phyloP scores from a whole-genome alignment of 2,888 invertebrate genomes.

The Lobophora halterata region DNA sequence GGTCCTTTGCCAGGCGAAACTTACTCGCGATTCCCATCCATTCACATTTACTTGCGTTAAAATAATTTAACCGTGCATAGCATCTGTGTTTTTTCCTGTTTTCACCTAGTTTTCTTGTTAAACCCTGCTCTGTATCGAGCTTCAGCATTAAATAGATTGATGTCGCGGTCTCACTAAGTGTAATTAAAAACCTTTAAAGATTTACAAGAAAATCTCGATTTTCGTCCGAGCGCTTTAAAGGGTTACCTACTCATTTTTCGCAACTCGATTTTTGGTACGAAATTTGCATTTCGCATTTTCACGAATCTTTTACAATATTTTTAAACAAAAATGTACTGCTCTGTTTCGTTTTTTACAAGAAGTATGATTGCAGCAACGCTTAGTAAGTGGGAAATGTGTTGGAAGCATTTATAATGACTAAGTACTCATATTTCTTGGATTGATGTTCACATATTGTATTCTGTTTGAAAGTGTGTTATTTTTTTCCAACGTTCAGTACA shows the following conservation, averaged over 20 bases:
- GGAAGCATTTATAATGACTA: no score
- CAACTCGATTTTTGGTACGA: slow-evolving; percentile 21
- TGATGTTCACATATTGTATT: not conserved
- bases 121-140: slow-evolving; percentile 28
- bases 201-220: slow-evolving; percentile 51
- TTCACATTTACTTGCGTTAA: no score
- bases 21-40: no score
- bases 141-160: slow-evolving; percentile 69
- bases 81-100: no score
- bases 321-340: no score
- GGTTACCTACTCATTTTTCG: slow-evolving; percentile 36
- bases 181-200: slow-evolving; percentile 75
- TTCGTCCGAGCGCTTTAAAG: slow-evolving; percentile 44
- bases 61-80: no score
- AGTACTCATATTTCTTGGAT: slow-evolving; percentile 2
- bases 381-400: no score
- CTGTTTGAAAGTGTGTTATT: slow-evolving; percentile 3
- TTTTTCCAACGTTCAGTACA: not conserved
- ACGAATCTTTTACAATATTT: no score
- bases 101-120: no score
- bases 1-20: no score
- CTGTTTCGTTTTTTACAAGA: no score
- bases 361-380: no score
- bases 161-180: slow-evolving; percentile 61
- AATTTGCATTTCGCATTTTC: slow-evolving; percentile 1